Base-by-base conservation (phyloP, 92 coral and sea anemone species). In the Phymanthus crucifer region DNA sequence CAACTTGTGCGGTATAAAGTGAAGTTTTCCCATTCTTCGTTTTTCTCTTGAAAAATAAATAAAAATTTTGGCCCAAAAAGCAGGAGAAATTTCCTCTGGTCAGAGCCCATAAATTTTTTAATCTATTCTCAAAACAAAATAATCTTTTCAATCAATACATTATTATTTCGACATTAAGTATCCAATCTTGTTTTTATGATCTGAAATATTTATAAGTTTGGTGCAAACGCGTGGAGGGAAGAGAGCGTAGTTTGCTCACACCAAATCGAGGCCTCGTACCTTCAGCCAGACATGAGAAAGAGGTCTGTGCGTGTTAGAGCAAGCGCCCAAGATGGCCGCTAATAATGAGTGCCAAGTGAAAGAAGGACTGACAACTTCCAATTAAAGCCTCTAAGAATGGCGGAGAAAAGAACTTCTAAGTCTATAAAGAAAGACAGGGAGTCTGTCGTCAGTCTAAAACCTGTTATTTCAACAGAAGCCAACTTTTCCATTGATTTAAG, bases 371-470 rank as follows among this genome's bases (percentile, higher is more conserved):
- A 64, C 64, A 21, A 17, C 33, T 27, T 32, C 14, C 33, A 68
- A 52, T 79, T 79, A 36, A 71, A 19, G 40, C 74, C 21, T 16
- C 61, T 52, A 7, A 82, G 54, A 64, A 93, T 93, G 97, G 85
- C 94, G 33, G 97, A 93, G 58, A 79, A 93, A 66, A 87, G 80
- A 83, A 80, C 40, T 34, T 70, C 90, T 35, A 93, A 85, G 81
- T 48, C 77, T 40, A 80, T 50, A 40, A 90, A 82, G 65, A 90
- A 50, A 40, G 94, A 90, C 65, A 88, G 97, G 34, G 97, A 90
- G 45, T 93, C 97, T 32, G 75, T 87, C 16, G 78, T 87, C 21
- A 82, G 80, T n/a, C 57, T 82, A 19, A 82, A 73, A 43, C 80
- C 90, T 6, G 85, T 80, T 45, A 83, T 87, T 16, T 83, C 89